These are phyloP conservation scores for Pseudococcus longispinus DNA, from an alignment of 2,888 invertebrate genomes.

Conservation along the genomic window DNA sequence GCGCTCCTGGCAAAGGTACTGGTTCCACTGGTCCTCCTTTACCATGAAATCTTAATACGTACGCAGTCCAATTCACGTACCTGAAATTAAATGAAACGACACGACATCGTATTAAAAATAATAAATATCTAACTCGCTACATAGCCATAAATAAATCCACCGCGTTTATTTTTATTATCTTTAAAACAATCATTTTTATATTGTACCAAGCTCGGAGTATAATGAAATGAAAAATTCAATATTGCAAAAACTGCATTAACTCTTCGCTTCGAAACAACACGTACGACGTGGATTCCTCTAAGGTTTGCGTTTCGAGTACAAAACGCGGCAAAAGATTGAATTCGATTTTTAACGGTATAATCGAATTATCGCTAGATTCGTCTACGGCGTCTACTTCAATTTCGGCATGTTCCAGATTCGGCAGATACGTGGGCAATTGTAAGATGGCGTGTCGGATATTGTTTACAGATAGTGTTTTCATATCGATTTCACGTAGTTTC, in stretches of 20 bases:
- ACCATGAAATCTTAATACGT: slow-evolving; percentile 68
- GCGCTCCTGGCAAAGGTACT: slow-evolving; percentile 74
- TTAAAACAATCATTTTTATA: neutral
- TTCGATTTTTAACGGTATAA: slow-evolving; percentile 50
- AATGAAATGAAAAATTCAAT: neutral
- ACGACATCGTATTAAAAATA: neutral
- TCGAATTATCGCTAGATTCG: slow-evolving; percentile 12
- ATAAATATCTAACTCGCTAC: neutral
- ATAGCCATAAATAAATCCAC: neutral
- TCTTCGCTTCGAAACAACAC: slow-evolving; percentile 49
- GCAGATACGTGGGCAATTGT: slow-evolving; percentile 44
- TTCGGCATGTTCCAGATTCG: slow-evolving; percentile 38
- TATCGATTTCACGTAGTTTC: slow-evolving; percentile 35
- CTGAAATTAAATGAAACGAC: slow-evolving; percentile 60
- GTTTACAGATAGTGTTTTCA: slow-evolving; percentile 28
- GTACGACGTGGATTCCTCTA: slow-evolving; percentile 39
- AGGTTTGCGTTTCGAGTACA: slow-evolving; percentile 48
- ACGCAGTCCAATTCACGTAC: slow-evolving; percentile 76
- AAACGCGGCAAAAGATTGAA: slow-evolving; percentile 47
- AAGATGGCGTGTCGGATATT: slow-evolving; percentile 46
- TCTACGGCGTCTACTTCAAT: slow-evolving; percentile 38
- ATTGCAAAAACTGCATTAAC: slow-evolving; percentile 39
- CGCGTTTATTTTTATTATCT: neutral
- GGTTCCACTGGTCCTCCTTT: slow-evolving; percentile 71
- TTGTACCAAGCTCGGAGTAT: too few relatives aligned